Base-by-base conservation (phyloP, 2,113 vertebrate genomes). In the Rhipidura dahli region DNA sequence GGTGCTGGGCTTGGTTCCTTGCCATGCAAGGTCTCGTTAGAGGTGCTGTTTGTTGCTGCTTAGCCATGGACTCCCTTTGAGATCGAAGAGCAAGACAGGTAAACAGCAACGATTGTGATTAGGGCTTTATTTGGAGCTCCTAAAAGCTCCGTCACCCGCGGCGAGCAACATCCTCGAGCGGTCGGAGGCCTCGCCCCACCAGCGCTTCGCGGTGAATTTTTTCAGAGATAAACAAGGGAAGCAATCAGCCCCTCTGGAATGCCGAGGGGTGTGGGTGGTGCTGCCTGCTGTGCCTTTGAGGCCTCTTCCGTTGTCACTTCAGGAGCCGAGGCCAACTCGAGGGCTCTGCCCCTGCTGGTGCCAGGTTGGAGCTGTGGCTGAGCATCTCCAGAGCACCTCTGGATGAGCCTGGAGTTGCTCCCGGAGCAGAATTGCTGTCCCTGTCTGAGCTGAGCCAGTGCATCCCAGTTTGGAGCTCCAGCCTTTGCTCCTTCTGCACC, bases 221-320 rank as follows among this genome's bases (percentile, higher is more conserved):
- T 68, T 83, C 76, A 9, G 63, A 27, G 7, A 13, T 11, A 27
- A 92, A 96, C 82, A 88, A 96, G 83, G 82, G 87, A 69, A 65
- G 92, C 92, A 96, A 90, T 88, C 93, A 95, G 79, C 86, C 68
- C 90, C 90, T 90, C 50, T 50, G 82, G 94, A 37, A 39, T 9
- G 31, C 7, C 1, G 7, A 31, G 40, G 59, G 68, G 5, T 13
- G 93, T 93, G 90, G 92, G 94, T 69, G 93, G 82, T 11, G 70
- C 49, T 54, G 59, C 95, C 78, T 83, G 71, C 95, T 0, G 85
- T 71, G 95, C 85, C 59, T 96, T 95, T 93, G 75, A 95, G 63
- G 23, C 76, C 72, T 84, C 51, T 70, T 64, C 64, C 0, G 2
- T 24, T 72, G 61, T 20, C 82, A 37, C 73, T 44, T 54, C 53